Evolutionary conservation across 2,888 invertebrate species (phyloP), one percentile per base, ranked within the genome.

Genomic region (Melanargia galathea): DNA sequence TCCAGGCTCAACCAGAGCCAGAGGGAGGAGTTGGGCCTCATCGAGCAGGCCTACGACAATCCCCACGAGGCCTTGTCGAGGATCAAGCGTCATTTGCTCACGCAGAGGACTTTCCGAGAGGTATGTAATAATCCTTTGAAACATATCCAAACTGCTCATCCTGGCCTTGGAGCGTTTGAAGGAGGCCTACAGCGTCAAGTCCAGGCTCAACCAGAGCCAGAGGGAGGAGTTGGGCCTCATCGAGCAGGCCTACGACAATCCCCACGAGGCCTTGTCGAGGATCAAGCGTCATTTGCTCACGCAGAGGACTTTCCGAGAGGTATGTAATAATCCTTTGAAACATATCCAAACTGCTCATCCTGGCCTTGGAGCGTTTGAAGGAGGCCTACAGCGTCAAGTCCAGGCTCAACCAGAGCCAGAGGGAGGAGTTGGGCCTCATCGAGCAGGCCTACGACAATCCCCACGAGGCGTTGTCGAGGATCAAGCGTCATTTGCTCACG

Each of bases 361-460:
- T 99, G 65, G 99, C 99, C 0, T 86, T 99, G 74, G 99, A 99
- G 87, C 92, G 99, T 59, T 90, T 99, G 51, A 99, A 99, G 83
- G 99, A 99, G 88, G 99, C 99, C 0, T 99, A 99, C 92, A 97
- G 98, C 80, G 99, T 99, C 0, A 99, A 99, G 82, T 98, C 98
- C 0, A 73, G 99, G 33, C 90, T 99, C 66, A 99, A 99, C 88
- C 99, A 99, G 87, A 99, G 98, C 75, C 99, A 99, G 86, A 93
- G 99, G 72, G 99, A 99, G 84, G 99, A 99, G 84, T 87, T 99
- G 71, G 99, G 99, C 6, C 92, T 99, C 51, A 99, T 99, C 72
- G 99, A 99, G 84, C 99, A 99, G 87, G 99, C 99, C 0, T 99
- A 99, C 77, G 99, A 99, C 82, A 99, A 99, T 90, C 99, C 99